These are phyloP conservation scores for Odontocolon sp. DNA, from an alignment of 2,888 invertebrate genomes.

Conservation along the genomic window DNA sequence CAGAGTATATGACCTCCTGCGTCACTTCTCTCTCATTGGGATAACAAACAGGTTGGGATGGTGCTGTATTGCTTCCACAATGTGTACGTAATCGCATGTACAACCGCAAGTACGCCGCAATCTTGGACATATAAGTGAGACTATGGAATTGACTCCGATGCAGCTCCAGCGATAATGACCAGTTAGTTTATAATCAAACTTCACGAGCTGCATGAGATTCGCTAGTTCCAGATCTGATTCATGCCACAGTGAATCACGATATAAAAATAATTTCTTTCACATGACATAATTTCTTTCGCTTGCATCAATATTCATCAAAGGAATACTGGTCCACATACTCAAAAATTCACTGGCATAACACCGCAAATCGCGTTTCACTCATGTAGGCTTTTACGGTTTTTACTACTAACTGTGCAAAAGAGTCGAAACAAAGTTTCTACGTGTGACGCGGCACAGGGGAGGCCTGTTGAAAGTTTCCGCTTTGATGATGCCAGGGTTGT, in stretches of 20 bases:
- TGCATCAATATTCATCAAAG: too few species aligned
- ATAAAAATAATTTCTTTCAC: constrained; percentile 12
- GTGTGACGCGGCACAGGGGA: neutral
- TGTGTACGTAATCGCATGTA: constrained; percentile 20
- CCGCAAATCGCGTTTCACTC: neutral
- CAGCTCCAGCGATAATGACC: too few species aligned
- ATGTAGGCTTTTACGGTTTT: neutral
- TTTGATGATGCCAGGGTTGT: constrained; percentile 43
- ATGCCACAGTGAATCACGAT: neutral
- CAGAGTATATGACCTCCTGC: neutral
- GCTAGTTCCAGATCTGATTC: constrained; percentile 18
- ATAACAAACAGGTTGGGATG: constrained; percentile 29
- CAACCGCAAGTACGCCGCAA: constrained; percentile 7
- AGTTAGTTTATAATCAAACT: too few species aligned
- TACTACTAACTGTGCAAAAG: neutral
- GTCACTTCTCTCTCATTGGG: neutral
- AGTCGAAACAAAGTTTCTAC: constrained; percentile 16
- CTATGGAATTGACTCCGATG: constrained; percentile 39
- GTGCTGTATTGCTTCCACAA: neutral
- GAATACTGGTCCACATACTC: too few species aligned
- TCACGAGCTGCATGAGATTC: neutral
- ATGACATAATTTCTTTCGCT: too few species aligned
- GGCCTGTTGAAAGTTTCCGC: constrained; percentile 39
- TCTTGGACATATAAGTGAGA: constrained; percentile 28
- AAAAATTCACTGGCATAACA: neutral